phyloP scores from a whole-genome alignment of 2,113 vertebrate species.

The Alexandromys fortis region DNA sequence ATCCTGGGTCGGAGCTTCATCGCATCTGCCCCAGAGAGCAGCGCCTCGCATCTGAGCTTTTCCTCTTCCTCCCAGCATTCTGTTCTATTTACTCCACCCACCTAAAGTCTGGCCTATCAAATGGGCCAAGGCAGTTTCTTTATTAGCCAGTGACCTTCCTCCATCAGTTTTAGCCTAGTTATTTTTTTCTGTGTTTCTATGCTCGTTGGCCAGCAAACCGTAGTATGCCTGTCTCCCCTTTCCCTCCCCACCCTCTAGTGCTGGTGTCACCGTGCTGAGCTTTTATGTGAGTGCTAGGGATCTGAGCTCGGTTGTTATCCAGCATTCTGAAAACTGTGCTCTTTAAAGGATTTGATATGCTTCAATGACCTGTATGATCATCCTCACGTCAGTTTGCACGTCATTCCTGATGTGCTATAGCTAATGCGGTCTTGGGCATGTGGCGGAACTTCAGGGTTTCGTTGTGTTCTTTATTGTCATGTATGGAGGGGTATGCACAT shows the following conservation, averaged over 20 bases:
- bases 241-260: neutral
- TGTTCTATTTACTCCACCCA: no score
- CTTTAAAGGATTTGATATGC: neutral
- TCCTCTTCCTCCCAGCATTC: no score
- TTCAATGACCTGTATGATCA: neutral
- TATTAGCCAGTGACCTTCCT: no score
- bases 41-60: no score
- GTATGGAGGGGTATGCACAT: neutral
- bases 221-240: neutral
- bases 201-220: neutral
- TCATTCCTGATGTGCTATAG: neutral
- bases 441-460: neutral
- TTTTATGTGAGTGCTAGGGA: neutral
- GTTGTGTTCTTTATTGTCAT: neutral
- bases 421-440: neutral
- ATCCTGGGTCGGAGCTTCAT: no score
- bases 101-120: no score
- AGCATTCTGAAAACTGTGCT: neutral
- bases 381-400: neutral
- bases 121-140: no score
- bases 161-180: neutral
- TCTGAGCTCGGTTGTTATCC: neutral
- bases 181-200: neutral
- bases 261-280: no score
- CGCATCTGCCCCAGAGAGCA: no score